These are phyloP conservation scores for Phenganax stokvisi DNA, from an alignment of 92 coral and sea anemone species.

Conservation along the genomic window DNA sequence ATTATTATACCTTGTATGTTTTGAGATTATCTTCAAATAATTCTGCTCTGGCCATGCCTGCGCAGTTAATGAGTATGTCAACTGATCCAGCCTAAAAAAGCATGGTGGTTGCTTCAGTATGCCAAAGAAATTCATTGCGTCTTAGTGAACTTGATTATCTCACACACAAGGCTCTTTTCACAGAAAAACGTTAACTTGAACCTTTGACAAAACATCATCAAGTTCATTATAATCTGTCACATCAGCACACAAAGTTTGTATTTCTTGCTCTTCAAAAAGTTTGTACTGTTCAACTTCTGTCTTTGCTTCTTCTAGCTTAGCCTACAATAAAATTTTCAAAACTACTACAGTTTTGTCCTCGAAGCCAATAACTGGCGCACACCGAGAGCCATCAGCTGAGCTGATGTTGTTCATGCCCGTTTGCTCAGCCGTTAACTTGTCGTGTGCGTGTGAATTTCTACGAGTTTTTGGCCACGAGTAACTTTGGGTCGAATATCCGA, in stretches of 20 bases:
- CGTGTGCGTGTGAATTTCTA: no score
- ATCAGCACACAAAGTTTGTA: conserved; percentile 28
- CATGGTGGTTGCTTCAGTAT: no score
- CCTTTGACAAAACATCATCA: conserved; percentile 11
- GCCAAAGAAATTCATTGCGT: conserved; percentile 41
- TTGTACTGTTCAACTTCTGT: conserved; percentile 53
- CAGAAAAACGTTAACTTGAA: background rate
- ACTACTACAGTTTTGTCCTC: background rate
- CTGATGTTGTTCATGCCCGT: no score
- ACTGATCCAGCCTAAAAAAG: conserved; percentile 56
- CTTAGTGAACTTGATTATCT: background rate
- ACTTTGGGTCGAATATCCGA: no score
- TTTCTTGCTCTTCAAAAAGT: conserved; percentile 61
- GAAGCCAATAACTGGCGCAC: no score
- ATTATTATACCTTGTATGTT: conserved; percentile 62
- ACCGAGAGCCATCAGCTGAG: no score
- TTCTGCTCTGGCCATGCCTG: conserved; percentile 91
- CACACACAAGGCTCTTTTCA: background rate
- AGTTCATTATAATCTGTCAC: conserved; percentile 27
- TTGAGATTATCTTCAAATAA: conserved; percentile 78
- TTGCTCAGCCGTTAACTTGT: no score
- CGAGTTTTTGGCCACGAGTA: no score
- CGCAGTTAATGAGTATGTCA: conserved; percentile 83
- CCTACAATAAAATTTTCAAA: conserved; percentile 41
- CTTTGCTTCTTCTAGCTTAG: conserved; percentile 59